Conservation (phyloP, 2,113 vertebrate genomes). For the Tetrax tetrax region DNA sequence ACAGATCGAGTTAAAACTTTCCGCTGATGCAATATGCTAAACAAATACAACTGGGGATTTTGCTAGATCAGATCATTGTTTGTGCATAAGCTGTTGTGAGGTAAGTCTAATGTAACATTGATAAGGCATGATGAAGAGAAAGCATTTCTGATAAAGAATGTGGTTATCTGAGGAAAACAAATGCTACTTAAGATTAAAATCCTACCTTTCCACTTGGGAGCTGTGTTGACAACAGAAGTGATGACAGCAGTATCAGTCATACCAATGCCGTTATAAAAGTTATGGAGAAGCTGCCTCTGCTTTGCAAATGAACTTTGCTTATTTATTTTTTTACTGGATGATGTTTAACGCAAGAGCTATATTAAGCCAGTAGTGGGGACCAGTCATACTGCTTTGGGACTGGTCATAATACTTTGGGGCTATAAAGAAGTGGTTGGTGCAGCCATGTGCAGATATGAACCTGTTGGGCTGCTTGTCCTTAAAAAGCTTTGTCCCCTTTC, state of each 20-base stretch:
- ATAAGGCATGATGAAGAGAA: background rate
- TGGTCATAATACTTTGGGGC: background rate
- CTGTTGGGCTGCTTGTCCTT: background rate
- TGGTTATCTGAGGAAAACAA: background rate
- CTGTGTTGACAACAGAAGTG: background rate
- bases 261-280: background rate
- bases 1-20: background rate
- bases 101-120: background rate
- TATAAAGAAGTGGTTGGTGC: background rate
- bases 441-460: background rate
- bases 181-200: background rate
- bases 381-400: background rate
- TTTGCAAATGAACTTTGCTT: background rate
- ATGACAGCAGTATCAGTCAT: background rate
- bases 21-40: background rate
- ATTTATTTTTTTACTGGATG: background rate
- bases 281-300: background rate
- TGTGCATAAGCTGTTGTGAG: background rate
- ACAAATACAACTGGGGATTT: background rate
- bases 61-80: background rate
- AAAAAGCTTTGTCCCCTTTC: background rate
- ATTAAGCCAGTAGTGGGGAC: background rate
- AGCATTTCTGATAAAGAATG: background rate
- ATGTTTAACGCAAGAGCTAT: background rate
- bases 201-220: background rate